Evolutionary conservation across 2,888 invertebrate species (phyloP).

Genomic region (Stenichneumon culpator): DNA sequence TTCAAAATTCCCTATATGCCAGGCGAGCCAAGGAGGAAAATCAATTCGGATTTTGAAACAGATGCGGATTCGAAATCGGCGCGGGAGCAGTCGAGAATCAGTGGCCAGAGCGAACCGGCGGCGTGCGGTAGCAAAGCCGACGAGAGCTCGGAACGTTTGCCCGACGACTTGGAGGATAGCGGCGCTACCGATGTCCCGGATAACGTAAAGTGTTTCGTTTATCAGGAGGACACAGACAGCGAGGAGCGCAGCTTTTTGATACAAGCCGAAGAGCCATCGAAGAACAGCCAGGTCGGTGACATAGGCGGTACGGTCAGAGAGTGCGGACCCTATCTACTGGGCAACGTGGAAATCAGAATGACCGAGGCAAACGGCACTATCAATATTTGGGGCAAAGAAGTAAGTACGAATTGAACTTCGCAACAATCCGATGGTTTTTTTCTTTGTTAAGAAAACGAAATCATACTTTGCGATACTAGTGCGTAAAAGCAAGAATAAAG

Average conservation of each 20-base stretch:
- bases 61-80: constrained; percentile 61
- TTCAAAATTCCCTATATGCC: constrained; percentile 79
- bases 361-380: constrained; percentile 83
- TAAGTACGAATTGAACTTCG: constrained; percentile 52
- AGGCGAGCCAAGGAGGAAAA: constrained; percentile 63
- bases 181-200: constrained; percentile 71
- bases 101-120: constrained; percentile 2
- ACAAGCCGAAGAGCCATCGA: constrained; percentile 73
- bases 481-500: too few relatives aligned
- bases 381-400: constrained; percentile 84
- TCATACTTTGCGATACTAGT: too few relatives aligned
- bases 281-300: constrained; percentile 54
- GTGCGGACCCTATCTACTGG: constrained; percentile 82
- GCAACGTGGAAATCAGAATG: constrained; percentile 83
- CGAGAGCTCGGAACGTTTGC: constrained; percentile 41
- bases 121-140: constrained; percentile 34
- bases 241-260: constrained; percentile 82
- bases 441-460: neutral
- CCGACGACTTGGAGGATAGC: constrained; percentile 49
- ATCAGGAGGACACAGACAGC: constrained; percentile 79
- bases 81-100: constrained; percentile 17
- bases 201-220: constrained; percentile 81
- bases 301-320: constrained; percentile 76
- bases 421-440: neutral
- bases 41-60: constrained; percentile 70